Base-by-base conservation (phyloP, 2,888 invertebrate species). In the Polydrusus pterygomalis region DNA sequence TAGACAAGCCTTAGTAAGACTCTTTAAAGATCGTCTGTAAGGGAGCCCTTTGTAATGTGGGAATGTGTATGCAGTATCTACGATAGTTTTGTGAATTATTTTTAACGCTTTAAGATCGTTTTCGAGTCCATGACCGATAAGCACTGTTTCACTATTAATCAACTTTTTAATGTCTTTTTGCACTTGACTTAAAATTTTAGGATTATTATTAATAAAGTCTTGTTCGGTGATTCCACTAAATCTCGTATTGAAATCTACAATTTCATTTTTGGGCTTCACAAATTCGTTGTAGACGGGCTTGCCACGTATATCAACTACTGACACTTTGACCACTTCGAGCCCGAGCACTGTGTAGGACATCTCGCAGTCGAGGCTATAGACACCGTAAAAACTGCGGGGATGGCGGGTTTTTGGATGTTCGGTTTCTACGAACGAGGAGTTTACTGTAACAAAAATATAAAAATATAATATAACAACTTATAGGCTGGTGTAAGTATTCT, bases 81-180 rank as follows among this genome's bases (percentile, higher is more conserved):
- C 93, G 9, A 97, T 93, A 0, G 91, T 93, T 2, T 90, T 88
- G 85, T 98, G 98, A 9, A 97, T 89, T 51, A 98, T 89, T 85
- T 94, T 94, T 74, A 99, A 87, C 0, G 95, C 96, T 17, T 95
- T 90, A 70, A 99, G 89, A 88, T 99, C 99, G 86, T 96, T 97
- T 83, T 99, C 98, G 80, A 99, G 89, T 18, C 95, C 96, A 88
- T 99, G 99, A 0, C 99, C 99, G 77, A 99, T 93, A 5, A 99
- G 89, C 72, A 99, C 95, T 6, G 98, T 96, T 76, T 96, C 93
- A 8, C 92, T 92, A 77, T 91, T 91, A 77, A 97, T 91, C 79
- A 97, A 91, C 79, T 92, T 91, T 84, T 96, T 90, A 74, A 99
- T 89, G 82, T 97, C 96, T 74, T 92, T 92, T 86, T 98, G 98